Evolutionary conservation across 2,888 invertebrate genomes (phyloP).

Genomic region (Nymphalis polychloros): DNA sequence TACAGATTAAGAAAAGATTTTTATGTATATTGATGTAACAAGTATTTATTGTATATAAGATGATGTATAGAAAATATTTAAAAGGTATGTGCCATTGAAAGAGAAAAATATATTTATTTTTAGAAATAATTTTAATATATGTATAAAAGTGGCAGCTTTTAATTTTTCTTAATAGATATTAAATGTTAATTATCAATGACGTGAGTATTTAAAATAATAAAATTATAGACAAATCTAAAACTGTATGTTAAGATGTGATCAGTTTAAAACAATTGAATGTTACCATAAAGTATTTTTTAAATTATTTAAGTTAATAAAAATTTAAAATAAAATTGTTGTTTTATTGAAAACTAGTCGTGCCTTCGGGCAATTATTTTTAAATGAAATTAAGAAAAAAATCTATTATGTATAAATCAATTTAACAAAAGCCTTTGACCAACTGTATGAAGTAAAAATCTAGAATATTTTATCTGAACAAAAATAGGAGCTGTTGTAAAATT

Average conservation of each 20-base stretch:
- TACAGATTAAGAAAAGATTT: neutral
- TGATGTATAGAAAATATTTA: neutral
- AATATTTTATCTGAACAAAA: too few relatives aligned
- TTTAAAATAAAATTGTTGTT: constrained; percentile 5
- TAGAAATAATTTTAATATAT: constrained; percentile 10
- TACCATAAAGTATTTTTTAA: constrained; percentile 31
- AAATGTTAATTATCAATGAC: neutral
- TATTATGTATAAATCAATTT: neutral
- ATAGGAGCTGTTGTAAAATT: too few relatives aligned
- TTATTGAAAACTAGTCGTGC: neutral
- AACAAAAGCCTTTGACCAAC: neutral
- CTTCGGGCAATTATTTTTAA: neutral
- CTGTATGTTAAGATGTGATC: constrained; percentile 11
- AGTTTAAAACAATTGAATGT: constrained; percentile 14
- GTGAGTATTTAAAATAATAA: neutral
- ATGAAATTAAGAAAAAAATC: neutral
- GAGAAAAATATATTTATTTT: constrained; percentile 20
- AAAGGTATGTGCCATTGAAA: constrained; percentile 11
- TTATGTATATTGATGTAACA: neutral
- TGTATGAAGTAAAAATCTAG: neutral
- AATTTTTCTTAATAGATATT: constrained; percentile 1
- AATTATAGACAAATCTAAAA: too few relatives aligned
- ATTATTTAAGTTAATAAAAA: constrained; percentile 18
- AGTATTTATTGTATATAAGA: neutral
- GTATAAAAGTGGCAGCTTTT: constrained; percentile 20